A percentile compares a stretch with the other conserved stretches of the same genome.
These are phyloP conservation scores for Electrona antarctica DNA, from an alignment of 2,113 vertebrate genomes.

Conservation along the genomic window DNA sequence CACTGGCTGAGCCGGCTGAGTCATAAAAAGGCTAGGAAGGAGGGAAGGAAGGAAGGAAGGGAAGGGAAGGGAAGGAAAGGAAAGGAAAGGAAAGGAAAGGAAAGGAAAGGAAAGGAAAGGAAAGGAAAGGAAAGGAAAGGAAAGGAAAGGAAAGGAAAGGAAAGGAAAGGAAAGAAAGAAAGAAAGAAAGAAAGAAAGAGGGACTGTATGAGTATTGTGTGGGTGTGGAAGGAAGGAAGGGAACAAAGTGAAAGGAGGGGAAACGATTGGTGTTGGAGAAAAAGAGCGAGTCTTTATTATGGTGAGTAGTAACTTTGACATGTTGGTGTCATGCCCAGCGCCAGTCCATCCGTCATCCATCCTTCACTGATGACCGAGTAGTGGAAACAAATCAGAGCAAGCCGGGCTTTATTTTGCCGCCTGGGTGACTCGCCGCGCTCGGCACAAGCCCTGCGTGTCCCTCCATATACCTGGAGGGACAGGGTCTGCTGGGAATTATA, in stretches of 20 bases:
- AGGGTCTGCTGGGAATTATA: slow-evolving; percentile 63
- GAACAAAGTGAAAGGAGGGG: slow-evolving; percentile 29
- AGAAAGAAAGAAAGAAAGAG: background rate
- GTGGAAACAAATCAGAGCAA: slow-evolving; percentile 73
- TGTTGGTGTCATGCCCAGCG: slow-evolving; percentile 62
- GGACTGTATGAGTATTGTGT: background rate
- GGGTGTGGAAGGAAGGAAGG: background rate
- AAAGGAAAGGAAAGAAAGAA: background rate
- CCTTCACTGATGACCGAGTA: slow-evolving; percentile 69
- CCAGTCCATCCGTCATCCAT: slow-evolving; percentile 76
- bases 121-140: background rate
- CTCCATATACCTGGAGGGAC: slow-evolving; percentile 35
- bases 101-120: background rate
- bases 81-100: slow-evolving; percentile 25
- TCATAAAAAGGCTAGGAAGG: slow-evolving; percentile 3
- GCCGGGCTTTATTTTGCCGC: slow-evolving; percentile 70
- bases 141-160: background rate
- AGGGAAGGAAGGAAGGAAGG: background rate
- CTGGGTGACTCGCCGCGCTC: slow-evolving; percentile 71
- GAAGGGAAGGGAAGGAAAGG: background rate
- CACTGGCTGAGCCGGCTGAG: slow-evolving; percentile 19
- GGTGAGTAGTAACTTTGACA: slow-evolving; percentile 74
- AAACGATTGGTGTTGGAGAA: slow-evolving; percentile 27
- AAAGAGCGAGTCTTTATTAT: slow-evolving; percentile 68
- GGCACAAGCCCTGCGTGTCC: slow-evolving; percentile 57